Evolutionary conservation across 2,888 invertebrate species (phyloP), one percentile per base, ranked within the genome.

Genomic region (Chymomyza amoena): DNA sequence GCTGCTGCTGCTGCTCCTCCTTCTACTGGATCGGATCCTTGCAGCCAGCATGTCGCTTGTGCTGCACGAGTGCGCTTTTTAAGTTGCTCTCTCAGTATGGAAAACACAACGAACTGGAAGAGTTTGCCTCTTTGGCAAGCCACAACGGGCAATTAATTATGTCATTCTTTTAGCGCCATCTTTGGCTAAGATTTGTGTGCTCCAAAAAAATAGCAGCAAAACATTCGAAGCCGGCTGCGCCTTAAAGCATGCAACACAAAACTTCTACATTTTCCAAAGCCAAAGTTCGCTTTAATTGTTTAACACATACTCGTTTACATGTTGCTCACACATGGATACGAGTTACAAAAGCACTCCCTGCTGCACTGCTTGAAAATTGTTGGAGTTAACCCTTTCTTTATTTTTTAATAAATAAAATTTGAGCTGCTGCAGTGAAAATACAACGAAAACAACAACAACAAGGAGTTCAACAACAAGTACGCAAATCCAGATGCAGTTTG

Each of bases 351-450:
- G 39, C 39, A 13, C 39, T 39, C 32, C 7, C 32, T 32, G 10
- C 10, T 45, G 39, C 39, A 13, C 39, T 45, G 39, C 39, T 45
- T 45, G 39, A 45, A 45, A 45, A 45, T 45, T 10, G 2, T 45
- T 4, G 13, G 39, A 45, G 39, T 54, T 54, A 4, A 20, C 20
- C 54, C 54, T 54, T 54, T 50, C 20, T 61, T 45, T 39, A 18
- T 81, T 69, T 84, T 83, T 87, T 83, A 83, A 87, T 83, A 83
- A 83, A 83, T 83, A 83, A 87, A 83, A 83, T 87, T 87, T 57
- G 69, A 82, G 72, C 36, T 69, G 51, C 45, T 32, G 28, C 18
- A 66, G 68, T 45, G 13, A 13, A 36, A 36, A 45, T 54, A 36
- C 87, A 84, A 75, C 80, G 25, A 25, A 25, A 25, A 25, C 25